These are phyloP conservation scores for Temnopleurus reevesii DNA, from an alignment of 53 echinoderm and acorn worm species.

Conservation along the genomic window DNA sequence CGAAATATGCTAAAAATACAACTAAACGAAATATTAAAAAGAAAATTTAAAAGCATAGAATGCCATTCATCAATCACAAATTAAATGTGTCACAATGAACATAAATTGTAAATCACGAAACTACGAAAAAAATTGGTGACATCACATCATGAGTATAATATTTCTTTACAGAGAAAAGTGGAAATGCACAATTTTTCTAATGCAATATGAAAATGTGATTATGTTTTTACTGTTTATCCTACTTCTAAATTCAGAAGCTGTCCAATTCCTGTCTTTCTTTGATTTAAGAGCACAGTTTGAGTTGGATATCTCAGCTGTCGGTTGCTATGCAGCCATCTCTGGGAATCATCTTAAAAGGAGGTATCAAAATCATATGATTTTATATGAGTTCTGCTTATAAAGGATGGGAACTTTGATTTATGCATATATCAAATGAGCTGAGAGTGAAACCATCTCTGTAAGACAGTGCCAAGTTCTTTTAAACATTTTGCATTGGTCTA, in stretches of 20 bases:
- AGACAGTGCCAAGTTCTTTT: too few relatives aligned
- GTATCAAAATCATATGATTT: too few relatives aligned
- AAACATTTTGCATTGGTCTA: too few relatives aligned
- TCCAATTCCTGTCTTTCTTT: background rate
- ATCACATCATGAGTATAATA: background rate
- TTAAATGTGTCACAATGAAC: background rate
- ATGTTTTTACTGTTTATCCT: too few relatives aligned
- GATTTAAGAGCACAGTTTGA: background rate
- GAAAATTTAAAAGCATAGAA: background rate
- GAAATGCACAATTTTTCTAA: background rate
- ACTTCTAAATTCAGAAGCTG: background rate
- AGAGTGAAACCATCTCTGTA: too few relatives aligned
- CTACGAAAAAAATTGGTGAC: background rate
- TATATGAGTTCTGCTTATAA: too few relatives aligned
- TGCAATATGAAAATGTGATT: too few relatives aligned
- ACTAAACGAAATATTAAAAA: background rate
- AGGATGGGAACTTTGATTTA: too few relatives aligned
- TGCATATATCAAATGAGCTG: too few relatives aligned
- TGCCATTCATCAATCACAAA: conserved; percentile 4
- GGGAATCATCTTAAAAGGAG: too few relatives aligned
- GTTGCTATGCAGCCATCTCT: too few relatives aligned
- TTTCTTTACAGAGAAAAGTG: background rate
- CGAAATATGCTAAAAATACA: background rate
- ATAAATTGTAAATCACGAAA: background rate
- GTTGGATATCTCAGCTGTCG: background rate